Evolutionary conservation across 2,797 vertebrate species (phyloP).

Genomic region (Pangasius larnaudii): DNA sequence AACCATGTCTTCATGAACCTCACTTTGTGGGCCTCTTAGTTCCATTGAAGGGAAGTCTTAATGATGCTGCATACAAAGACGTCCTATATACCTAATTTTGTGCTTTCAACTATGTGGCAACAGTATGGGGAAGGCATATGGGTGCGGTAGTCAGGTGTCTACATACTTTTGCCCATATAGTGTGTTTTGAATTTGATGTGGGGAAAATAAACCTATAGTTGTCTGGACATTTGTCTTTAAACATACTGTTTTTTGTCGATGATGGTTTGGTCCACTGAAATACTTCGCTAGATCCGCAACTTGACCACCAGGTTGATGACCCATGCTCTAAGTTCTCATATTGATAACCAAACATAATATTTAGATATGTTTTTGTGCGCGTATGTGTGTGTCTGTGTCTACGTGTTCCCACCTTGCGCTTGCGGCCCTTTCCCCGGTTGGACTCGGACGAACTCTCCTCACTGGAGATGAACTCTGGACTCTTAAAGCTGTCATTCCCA

Average conservation of each 20-base stretch:
- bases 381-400: neutral
- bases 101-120: neutral
- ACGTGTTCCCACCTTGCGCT: neutral
- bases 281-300: neutral
- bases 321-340: neutral
- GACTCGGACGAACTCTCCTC: constrained; percentile 82
- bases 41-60: neutral
- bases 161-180: neutral
- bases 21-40: no score
- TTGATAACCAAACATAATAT: neutral
- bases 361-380: neutral
- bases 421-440: constrained; percentile 70
- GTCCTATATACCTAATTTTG: neutral
- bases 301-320: neutral
- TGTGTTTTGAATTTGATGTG: neutral
- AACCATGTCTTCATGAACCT: no score
- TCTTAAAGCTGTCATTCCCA: constrained; percentile 80
- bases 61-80: neutral
- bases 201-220: neutral
- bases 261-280: neutral
- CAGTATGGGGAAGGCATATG: neutral
- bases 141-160: neutral
- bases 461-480: constrained; percentile 86
- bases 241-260: neutral
- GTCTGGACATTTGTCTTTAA: neutral